A percentile compares a stretch with the other conserved stretches of the same genome.
These are phyloP conservation scores for Athetis lepigone DNA, from an alignment of 2,888 invertebrate genomes.

Conservation along the genomic window DNA sequence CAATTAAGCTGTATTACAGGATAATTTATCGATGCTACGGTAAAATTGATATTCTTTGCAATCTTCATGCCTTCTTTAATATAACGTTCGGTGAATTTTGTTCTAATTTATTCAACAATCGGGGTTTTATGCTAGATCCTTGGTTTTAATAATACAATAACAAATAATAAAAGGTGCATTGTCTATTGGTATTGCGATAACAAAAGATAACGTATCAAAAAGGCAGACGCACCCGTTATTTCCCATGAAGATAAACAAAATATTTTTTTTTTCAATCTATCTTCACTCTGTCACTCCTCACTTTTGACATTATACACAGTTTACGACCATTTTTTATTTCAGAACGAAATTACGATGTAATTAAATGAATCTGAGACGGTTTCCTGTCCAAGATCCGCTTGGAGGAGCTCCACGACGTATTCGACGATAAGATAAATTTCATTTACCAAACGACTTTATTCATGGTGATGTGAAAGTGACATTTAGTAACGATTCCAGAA, in stretches of 20 bases:
- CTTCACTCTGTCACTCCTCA: conserved; percentile 37
- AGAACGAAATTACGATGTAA: conserved; percentile 64
- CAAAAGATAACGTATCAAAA: conserved; percentile 37
- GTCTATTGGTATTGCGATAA: conserved; percentile 18
- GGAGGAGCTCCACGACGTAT: conserved; percentile 36
- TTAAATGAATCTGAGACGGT: conserved; percentile 69
- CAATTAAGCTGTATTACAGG: conserved; percentile 71
- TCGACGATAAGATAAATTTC: conserved; percentile 40
- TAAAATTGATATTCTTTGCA: conserved; percentile 50
- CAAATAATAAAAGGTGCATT: not conserved
- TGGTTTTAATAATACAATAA: not conserved
- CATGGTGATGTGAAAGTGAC: conserved; percentile 33
- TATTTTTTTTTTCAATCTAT: conserved; percentile 40
- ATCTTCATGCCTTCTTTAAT: conserved; percentile 43
- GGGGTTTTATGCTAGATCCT: not conserved
- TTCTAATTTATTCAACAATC: not conserved
- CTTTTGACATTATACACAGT: conserved; percentile 50
- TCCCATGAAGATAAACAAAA: conserved; percentile 46
- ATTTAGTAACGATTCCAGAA: conserved; percentile 32
- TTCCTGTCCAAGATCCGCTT: conserved; percentile 64
- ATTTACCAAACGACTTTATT: conserved; percentile 44
- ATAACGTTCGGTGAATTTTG: conserved; percentile 14
- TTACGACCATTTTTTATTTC: conserved; percentile 63
- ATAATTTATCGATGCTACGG: conserved; percentile 59
- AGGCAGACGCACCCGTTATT: conserved; percentile 17